phyloP scores from a whole-genome alignment of 2,797 vertebrate genomes.

The Molossus alvarezi region DNA sequence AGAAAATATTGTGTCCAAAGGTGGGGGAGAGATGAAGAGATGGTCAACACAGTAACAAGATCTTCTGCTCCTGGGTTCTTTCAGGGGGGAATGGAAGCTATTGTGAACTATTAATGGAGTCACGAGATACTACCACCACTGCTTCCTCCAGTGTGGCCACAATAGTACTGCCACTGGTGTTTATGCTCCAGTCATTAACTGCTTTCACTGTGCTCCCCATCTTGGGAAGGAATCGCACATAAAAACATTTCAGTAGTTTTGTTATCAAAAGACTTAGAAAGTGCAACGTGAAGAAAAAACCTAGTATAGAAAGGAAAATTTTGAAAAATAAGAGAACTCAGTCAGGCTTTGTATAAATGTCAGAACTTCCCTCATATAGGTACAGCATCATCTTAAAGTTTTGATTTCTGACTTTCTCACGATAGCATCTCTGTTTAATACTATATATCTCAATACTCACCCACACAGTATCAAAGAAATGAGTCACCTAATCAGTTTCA shows the following conservation, averaged over 20 bases:
- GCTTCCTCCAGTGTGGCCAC: background rate
- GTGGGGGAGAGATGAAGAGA: background rate
- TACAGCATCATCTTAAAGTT: background rate
- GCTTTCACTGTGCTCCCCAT: background rate
- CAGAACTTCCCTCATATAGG: background rate
- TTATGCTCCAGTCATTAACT: background rate
- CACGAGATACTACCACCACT: background rate
- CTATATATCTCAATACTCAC: background rate
- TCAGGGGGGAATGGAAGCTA: background rate
- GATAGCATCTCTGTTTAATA: slow-evolving; percentile 55
- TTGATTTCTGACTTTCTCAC: slow-evolving; percentile 33
- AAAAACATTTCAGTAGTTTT: background rate
- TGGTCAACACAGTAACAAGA: background rate
- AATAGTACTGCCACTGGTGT: background rate
- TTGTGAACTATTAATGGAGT: background rate
- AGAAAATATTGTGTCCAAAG: background rate
- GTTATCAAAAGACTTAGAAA: background rate
- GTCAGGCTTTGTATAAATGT: background rate
- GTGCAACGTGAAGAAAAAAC: background rate
- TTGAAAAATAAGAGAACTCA: background rate
- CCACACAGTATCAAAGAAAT: background rate
- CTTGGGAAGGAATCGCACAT: background rate
- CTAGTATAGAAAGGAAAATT: background rate
- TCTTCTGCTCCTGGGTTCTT: background rate
- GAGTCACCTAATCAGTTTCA: slow-evolving; percentile 25